These are phyloP conservation scores for Cheilosia vernalis DNA, from an alignment of 2,888 invertebrate species.

Conservation along the genomic window DNA sequence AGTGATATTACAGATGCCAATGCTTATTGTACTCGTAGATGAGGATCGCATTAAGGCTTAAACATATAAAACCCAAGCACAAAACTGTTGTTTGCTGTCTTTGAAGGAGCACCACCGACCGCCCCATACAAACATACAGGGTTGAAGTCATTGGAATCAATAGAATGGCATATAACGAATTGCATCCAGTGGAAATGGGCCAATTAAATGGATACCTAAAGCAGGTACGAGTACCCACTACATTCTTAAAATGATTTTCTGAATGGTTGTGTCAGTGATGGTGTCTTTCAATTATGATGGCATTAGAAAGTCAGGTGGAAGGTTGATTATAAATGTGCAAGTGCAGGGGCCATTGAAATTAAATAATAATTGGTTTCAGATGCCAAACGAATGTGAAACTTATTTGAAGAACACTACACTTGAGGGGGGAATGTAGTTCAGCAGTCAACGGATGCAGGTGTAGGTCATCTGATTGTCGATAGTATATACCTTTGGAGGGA, in stretches of 20 bases:
- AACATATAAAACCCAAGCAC: conserved; percentile 55
- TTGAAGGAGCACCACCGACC: conserved; percentile 30
- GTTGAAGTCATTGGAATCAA: conserved; percentile 3
- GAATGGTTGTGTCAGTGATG: neutral
- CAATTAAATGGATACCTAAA: conserved; percentile 70
- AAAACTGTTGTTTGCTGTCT: conserved; percentile 59
- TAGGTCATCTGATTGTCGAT: too few species aligned
- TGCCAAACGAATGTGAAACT: too few species aligned
- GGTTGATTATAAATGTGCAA: neutral
- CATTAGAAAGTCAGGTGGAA: conserved; percentile 49
- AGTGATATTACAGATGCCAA: conserved; percentile 68
- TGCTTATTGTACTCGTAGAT: conserved; percentile 56
- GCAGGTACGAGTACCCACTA: neutral
- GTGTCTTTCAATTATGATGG: conserved; percentile 63
- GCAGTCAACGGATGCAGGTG: too few species aligned
- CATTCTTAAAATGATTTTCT: conserved; percentile 41
- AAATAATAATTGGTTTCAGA: too few species aligned
- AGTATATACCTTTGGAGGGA: too few species aligned
- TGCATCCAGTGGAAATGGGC: conserved; percentile 51
- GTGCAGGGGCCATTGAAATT: too few species aligned
- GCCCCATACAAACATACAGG: neutral
- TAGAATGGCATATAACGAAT: neutral
- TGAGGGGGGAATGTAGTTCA: too few species aligned
- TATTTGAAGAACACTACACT: too few species aligned
- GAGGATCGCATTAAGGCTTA: conserved; percentile 63